These are phyloP conservation scores for Alethe castanea DNA, from an alignment of 2,113 vertebrate genomes.

Conservation along the genomic window DNA sequence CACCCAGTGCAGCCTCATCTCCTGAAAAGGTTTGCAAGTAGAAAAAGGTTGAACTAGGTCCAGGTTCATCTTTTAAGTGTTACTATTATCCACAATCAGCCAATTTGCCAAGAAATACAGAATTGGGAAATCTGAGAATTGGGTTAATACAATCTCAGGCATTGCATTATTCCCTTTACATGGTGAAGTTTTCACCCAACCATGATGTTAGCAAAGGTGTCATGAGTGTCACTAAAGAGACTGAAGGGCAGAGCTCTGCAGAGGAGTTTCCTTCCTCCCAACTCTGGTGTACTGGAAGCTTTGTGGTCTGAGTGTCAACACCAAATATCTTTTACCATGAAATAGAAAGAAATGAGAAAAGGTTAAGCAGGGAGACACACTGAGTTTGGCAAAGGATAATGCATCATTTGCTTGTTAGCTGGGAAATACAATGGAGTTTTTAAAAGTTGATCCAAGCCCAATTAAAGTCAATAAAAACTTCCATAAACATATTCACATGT, in stretches of 20 bases:
- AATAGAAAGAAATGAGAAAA: neutral
- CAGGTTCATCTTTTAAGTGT: neutral
- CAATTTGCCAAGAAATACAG: neutral
- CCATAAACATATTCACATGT: neutral
- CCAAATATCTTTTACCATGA: neutral
- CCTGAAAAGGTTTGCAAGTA: neutral
- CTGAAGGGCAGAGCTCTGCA: neutral
- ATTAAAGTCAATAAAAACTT: neutral
- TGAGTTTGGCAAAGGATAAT: neutral
- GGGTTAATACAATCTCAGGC: neutral
- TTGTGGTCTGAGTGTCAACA: neutral
- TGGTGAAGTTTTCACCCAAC: neutral
- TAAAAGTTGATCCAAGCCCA: neutral
- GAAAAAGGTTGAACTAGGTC: neutral
- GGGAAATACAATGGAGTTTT: neutral
- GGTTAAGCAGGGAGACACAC: neutral
- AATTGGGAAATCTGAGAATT: neutral
- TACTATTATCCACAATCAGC: neutral
- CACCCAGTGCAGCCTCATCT: neutral
- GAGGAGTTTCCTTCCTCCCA: neutral
- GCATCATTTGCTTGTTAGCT: neutral
- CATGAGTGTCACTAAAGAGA: neutral
- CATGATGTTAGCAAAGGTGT: neutral
- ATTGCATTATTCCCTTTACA: neutral
- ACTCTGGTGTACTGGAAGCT: accelerated